phyloP scores from a whole-genome alignment of 2,888 invertebrate species.

The Mystacides longicornis region DNA sequence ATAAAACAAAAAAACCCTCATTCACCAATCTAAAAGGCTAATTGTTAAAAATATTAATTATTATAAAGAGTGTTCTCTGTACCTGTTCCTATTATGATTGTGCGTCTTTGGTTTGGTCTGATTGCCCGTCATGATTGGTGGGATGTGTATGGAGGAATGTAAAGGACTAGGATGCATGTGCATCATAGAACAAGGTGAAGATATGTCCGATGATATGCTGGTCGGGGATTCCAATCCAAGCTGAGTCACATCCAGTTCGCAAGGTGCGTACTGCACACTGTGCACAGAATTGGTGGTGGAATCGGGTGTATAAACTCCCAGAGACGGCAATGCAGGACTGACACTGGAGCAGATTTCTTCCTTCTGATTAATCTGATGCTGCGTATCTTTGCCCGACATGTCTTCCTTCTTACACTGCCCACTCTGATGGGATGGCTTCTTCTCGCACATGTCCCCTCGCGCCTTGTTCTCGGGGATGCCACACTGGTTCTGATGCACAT shows the following conservation, averaged over 20 bases:
- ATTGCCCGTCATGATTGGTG: slow-evolving; percentile 39
- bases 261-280: slow-evolving; percentile 69
- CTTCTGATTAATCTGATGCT: slow-evolving; percentile 30
- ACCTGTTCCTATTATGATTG: slow-evolving; percentile 35
- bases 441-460: slow-evolving; percentile 39
- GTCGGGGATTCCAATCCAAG: slow-evolving; percentile 83
- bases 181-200: slow-evolving; percentile 71
- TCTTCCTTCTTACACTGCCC: slow-evolving; percentile 40
- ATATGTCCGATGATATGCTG: slow-evolving; percentile 79
- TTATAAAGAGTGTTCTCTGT: slow-evolving; percentile 22
- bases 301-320: slow-evolving; percentile 82
- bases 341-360: slow-evolving; percentile 43
- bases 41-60: slow-evolving; percentile 20
- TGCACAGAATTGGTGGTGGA: slow-evolving; percentile 78
- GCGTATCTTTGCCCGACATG: slow-evolving; percentile 34
- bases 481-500: slow-evolving; percentile 31
- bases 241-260: slow-evolving; percentile 77
- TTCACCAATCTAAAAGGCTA: slow-evolving; percentile 22
- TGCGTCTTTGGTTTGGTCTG: slow-evolving; percentile 34
- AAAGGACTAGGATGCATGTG: slow-evolving; percentile 47
- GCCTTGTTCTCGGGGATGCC: slow-evolving; percentile 30
- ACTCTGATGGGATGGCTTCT: slow-evolving; percentile 37
- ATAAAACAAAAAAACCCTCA: slow-evolving; percentile 21
- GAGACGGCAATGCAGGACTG: slow-evolving; percentile 62
- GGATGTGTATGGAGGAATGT: slow-evolving; percentile 45